These are phyloP conservation scores for Coelogynopora nodosa DNA, from an alignment of 2,888 invertebrate species.

Conservation along the genomic window DNA sequence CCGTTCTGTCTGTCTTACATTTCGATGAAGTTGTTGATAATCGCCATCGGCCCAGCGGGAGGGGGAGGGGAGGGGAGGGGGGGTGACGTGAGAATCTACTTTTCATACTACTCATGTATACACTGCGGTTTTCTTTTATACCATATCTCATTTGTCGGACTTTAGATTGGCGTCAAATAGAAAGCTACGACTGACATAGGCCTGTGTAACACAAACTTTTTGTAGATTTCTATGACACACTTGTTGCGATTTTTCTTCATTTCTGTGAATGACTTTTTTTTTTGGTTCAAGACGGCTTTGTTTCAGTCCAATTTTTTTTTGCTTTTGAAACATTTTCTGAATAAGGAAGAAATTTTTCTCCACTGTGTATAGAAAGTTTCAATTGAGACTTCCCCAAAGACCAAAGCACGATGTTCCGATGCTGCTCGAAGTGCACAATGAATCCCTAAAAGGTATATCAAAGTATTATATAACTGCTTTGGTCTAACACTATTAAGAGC, in stretches of 20 bases:
- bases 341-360: neutral
- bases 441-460: neutral
- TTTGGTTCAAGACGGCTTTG: neutral
- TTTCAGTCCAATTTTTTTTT: neutral
- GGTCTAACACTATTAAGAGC: neutral
- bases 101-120: no score
- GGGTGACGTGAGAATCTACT: no score
- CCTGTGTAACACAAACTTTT: conserved; percentile 50
- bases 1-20: no score
- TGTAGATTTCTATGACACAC: conserved; percentile 26
- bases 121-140: no score
- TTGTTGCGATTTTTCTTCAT: neutral
- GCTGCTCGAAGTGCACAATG: conserved; percentile 8
- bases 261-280: neutral
- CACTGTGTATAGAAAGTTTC: neutral
- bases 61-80: no score
- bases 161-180: no score
- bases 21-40: no score
- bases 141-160: no score
- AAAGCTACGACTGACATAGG: no score
- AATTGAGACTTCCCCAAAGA: neutral
- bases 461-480: neutral
- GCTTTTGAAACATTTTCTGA: conserved; percentile 9
- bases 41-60: no score
- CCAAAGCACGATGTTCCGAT: neutral